Percentiles rank a stretch among this genome's conserved stretches.
These are phyloP conservation scores for Epinephelus coioides DNA, from an alignment of 2,797 vertebrate genomes.

Conservation along the genomic window DNA sequence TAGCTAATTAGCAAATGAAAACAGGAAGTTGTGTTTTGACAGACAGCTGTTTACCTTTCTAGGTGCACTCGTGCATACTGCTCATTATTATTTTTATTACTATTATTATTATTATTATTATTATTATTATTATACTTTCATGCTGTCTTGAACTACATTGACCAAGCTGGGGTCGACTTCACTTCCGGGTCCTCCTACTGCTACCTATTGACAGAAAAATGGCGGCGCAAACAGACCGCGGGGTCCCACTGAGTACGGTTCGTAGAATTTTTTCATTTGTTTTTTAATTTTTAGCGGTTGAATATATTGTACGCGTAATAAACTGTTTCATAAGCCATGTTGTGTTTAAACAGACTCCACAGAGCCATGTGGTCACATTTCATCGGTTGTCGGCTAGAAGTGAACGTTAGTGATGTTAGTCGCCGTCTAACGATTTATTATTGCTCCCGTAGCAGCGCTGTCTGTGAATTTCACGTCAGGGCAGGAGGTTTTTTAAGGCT, in stretches of 20 bases:
- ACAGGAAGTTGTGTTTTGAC: too few species aligned
- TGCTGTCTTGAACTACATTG: too few species aligned
- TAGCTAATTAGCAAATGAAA: too few species aligned
- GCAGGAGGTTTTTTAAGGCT: rapidly evolving
- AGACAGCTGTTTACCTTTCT: too few species aligned
- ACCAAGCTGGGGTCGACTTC: background rate
- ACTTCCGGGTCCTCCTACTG: background rate
- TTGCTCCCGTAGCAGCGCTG: background rate
- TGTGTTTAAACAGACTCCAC: background rate
- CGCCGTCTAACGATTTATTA: too few species aligned
- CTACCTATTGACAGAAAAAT: slow-evolving; percentile 32
- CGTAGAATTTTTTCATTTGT: slow-evolving; percentile 16
- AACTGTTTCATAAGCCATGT: background rate
- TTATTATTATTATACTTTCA: too few species aligned
- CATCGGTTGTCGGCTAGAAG: too few species aligned
- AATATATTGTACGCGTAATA: too few species aligned
- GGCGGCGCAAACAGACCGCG: slow-evolving; percentile 55
- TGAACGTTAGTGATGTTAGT: background rate
- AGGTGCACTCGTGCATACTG: too few species aligned
- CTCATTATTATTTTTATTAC: too few species aligned
- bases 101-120: too few species aligned
- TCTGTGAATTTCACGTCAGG: too few species aligned
- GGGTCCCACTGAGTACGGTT: slow-evolving; percentile 81
- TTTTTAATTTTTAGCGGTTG: background rate
- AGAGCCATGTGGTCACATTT: background rate